Percentiles rank a stretch among this genome's conserved stretches.
Evolutionary conservation across 2,888 invertebrate genomes (phyloP).

Genomic region (Synergus gifuensis): DNA sequence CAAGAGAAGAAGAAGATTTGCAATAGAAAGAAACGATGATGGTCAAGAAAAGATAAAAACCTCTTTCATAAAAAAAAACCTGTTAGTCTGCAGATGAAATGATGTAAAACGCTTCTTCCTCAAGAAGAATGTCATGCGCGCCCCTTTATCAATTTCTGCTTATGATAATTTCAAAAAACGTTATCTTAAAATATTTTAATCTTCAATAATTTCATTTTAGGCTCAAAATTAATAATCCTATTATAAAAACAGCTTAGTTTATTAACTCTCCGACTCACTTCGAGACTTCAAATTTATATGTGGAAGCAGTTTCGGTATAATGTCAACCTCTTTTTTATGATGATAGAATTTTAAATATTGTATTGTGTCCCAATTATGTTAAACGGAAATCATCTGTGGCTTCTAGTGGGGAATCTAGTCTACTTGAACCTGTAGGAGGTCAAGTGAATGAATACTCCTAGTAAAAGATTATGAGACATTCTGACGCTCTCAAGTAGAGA

Average conservation of each 20-base stretch:
- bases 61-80: neutral
- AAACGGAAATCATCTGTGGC: neutral
- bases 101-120: neutral
- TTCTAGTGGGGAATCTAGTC: neutral
- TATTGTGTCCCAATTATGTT: neutral
- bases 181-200: too few species aligned
- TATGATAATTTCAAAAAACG: too few species aligned
- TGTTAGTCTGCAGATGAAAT: neutral
- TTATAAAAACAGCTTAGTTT: too few species aligned
- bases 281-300: too few species aligned
- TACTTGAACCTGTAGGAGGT: slow-evolving; percentile 11
- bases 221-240: too few species aligned
- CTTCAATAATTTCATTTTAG: too few species aligned
- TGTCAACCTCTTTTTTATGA: too few species aligned
- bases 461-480: slow-evolving; percentile 13
- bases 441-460: slow-evolving; percentile 24
- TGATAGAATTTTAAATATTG: too few species aligned
- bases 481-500: slow-evolving; percentile 13
- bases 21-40: neutral
- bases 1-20: neutral
- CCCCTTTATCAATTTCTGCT: too few species aligned
- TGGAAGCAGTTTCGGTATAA: too few species aligned
- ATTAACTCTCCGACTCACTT: too few species aligned
- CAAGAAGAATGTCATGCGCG: neutral
- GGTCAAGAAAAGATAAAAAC: neutral